These are phyloP conservation scores for Xestoiulus laeticollis DNA, from an alignment of 2,888 invertebrate species.

Conservation along the genomic window DNA sequence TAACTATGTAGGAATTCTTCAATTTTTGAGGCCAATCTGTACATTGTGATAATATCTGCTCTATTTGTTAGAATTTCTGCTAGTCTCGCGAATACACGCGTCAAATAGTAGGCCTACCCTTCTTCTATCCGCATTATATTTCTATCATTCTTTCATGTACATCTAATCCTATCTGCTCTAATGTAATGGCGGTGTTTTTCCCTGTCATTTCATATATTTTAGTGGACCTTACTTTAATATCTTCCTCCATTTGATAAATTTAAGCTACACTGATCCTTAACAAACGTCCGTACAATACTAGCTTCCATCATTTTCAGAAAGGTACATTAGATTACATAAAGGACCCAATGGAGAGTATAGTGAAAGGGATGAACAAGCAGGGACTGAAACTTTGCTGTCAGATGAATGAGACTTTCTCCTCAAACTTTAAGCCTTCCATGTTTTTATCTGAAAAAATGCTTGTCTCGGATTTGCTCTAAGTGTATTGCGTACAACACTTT, in stretches of 20 bases:
- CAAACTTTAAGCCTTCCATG: not conserved
- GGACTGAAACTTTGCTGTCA: not conserved
- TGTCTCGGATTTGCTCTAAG: conserved; percentile 10
- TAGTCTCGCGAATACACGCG: no score
- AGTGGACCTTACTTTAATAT: not conserved
- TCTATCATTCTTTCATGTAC: not conserved
- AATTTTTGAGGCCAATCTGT: no score
- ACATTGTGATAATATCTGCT: no score
- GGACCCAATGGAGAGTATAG: not conserved
- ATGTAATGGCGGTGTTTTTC: not conserved
- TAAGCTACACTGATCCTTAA: conserved; percentile 26
- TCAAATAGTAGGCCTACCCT: no score
- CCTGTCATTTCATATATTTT: not conserved
- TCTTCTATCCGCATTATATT: no score
- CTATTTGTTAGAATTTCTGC: no score
- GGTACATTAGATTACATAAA: not conserved
- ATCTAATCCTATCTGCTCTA: conserved; percentile 7
- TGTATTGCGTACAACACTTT: not conserved
- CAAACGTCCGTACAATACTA: conserved; percentile 18
- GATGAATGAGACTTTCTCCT: not conserved
- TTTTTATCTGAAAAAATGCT: not conserved
- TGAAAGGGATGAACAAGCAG: not conserved
- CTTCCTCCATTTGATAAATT: not conserved
- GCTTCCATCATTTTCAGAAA: conserved; percentile 10
- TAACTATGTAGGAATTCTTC: no score